phyloP scores from a whole-genome alignment of 2,113 vertebrate genomes.

The Catagonus wagneri region DNA sequence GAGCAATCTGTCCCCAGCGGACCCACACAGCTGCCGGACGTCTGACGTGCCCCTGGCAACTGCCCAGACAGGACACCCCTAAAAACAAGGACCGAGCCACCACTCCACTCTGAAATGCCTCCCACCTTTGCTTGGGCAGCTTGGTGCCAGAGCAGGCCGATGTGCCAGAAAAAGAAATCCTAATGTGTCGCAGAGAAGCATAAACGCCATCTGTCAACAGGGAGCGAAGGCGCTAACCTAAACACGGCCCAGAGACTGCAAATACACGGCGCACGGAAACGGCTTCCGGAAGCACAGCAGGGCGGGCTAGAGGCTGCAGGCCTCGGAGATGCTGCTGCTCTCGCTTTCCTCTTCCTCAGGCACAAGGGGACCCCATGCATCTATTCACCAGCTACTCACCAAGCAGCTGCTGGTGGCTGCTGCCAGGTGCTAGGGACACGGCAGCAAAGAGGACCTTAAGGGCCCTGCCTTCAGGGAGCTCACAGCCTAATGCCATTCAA shows the following conservation, averaged over 20 bases:
- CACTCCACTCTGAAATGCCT: background rate
- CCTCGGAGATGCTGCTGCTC: background rate
- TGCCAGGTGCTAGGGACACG: rapidly evolving
- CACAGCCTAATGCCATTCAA: background rate
- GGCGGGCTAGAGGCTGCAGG: background rate
- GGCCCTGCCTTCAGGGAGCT: background rate
- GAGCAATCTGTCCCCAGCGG: rapidly evolving
- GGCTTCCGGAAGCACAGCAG: background rate
- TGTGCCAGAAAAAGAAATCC: conserved; percentile 37
- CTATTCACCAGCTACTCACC: background rate
- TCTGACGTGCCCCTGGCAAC: background rate
- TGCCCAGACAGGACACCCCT: background rate
- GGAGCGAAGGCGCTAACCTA: conserved; percentile 61
- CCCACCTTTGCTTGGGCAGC: background rate
- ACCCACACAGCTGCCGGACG: rapidly evolving
- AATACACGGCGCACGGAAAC: background rate
- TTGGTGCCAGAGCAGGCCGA: background rate
- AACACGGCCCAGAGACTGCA: conserved; percentile 32
- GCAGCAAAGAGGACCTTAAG: background rate
- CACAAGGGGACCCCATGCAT: rapidly evolving
- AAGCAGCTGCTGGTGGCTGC: background rate
- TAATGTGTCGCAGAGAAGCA: background rate
- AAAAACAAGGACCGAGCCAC: background rate
- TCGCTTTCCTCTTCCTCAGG: background rate
- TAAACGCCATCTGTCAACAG: conserved; percentile 67